Percentiles rank a stretch among this genome's conserved stretches.
These are phyloP conservation scores for Lithophane socia DNA, from an alignment of 2,888 invertebrate species.

Conservation along the genomic window DNA sequence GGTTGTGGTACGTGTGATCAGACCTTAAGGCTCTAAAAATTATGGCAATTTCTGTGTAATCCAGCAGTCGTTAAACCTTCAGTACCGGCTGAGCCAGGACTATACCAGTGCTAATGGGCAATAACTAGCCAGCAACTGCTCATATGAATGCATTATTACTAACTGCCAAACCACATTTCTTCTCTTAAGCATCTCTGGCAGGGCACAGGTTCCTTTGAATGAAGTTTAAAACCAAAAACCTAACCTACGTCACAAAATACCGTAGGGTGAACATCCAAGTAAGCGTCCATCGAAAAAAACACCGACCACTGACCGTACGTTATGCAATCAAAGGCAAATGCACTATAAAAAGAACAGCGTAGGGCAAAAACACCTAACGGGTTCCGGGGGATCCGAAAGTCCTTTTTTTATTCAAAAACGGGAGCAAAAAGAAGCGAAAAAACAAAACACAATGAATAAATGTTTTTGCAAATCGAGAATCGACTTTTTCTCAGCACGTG, in stretches of 20 bases:
- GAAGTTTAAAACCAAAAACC: neutral
- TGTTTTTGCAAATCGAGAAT: conserved; percentile 87
- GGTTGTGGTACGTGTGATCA: no score
- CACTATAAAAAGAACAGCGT: conserved; percentile 61
- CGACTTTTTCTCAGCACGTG: conserved; percentile 87
- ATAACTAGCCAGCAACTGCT: neutral
- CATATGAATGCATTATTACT: neutral
- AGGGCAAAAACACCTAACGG: conserved; percentile 86
- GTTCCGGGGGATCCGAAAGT: conserved; percentile 76
- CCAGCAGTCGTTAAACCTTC: no score
- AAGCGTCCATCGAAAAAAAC: conserved; percentile 66
- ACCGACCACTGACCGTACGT: conserved; percentile 59
- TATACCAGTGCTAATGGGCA: neutral
- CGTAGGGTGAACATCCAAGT: conserved; percentile 62
- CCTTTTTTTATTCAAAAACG: conserved; percentile 80
- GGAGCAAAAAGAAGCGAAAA: conserved; percentile 84
- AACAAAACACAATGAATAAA: conserved; percentile 82
- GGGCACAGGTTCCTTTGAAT: neutral
- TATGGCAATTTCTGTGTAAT: no score
- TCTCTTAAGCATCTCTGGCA: neutral
- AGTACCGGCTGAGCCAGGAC: no score
- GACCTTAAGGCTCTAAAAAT: no score
- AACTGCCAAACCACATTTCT: neutral
- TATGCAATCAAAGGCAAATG: conserved; percentile 66
- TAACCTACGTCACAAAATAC: conserved; percentile 52